phyloP scores from a whole-genome alignment of 2,797 vertebrate genomes.

The Chelmon rostratus region DNA sequence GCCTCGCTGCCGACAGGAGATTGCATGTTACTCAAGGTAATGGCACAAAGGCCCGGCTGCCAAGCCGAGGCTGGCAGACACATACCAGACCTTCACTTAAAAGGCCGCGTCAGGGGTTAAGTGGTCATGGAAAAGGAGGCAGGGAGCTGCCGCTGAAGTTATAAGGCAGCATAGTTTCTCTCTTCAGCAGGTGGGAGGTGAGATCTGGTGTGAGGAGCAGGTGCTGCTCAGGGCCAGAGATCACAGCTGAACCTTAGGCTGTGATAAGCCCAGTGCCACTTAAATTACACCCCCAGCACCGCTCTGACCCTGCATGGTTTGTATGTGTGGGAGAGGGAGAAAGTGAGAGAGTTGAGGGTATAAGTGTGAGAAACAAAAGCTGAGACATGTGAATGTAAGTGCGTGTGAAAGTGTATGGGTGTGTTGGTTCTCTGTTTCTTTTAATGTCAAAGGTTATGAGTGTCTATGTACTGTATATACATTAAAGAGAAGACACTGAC shows the following conservation, averaged over 20 bases:
- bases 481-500: slow-evolving; percentile 43
- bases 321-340: slow-evolving; percentile 60
- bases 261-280: slow-evolving; percentile 78
- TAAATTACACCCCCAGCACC: slow-evolving; percentile 79
- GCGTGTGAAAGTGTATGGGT: slow-evolving; percentile 23
- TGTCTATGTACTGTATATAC: slow-evolving; percentile 33
- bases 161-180: slow-evolving; percentile 78
- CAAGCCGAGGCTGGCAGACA: slow-evolving; percentile 76
- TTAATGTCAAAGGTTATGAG: slow-evolving; percentile 41
- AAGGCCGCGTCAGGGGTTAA: slow-evolving; percentile 82
- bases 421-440: slow-evolving; percentile 25
- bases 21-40: slow-evolving; percentile 71
- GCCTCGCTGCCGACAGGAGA: slow-evolving; percentile 56
- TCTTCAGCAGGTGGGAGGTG: slow-evolving; percentile 82
- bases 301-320: slow-evolving; percentile 63
- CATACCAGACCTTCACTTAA: slow-evolving; percentile 82
- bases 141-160: slow-evolving; percentile 75
- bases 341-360: slow-evolving; percentile 64
- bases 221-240: slow-evolving; percentile 74
- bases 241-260: slow-evolving; percentile 76
- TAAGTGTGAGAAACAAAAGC: slow-evolving; percentile 77
- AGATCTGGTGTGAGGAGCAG: slow-evolving; percentile 79
- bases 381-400: slow-evolving; percentile 57
- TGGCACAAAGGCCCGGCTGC: slow-evolving; percentile 64
- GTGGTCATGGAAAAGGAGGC: slow-evolving; percentile 80